Conservation (phyloP, 2,113 vertebrate species). For the Bagarius yarrelli region DNA sequence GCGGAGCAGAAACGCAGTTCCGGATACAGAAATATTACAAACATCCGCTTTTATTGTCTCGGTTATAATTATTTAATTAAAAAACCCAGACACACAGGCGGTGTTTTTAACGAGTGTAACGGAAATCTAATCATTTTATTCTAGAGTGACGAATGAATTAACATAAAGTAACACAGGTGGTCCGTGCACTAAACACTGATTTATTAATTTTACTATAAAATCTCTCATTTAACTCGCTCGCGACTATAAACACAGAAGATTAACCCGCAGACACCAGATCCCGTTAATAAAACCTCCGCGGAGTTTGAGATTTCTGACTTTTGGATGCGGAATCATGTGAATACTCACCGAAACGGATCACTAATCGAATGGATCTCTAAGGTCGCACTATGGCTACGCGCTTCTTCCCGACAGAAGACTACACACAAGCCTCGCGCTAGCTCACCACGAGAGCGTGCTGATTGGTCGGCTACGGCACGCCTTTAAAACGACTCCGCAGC, state of each 20-base stretch:
- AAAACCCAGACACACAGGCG: too few relatives aligned
- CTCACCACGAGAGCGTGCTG: slow-evolving; percentile 54
- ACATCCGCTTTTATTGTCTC: too few relatives aligned
- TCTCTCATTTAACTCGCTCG: not conserved
- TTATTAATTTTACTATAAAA: not conserved
- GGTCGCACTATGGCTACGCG: slow-evolving; percentile 40
- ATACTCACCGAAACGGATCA: slow-evolving; percentile 42
- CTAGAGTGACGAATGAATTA: not conserved
- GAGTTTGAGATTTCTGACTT: not conserved
- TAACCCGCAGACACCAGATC: not conserved
- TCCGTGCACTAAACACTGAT: not conserved
- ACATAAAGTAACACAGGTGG: not conserved
- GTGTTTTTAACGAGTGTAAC: not conserved
- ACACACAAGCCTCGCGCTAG: slow-evolving; percentile 59
- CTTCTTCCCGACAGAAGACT: slow-evolving; percentile 35
- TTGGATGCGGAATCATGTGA: not conserved
- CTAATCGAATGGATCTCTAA: not conserved
- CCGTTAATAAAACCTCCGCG: not conserved
- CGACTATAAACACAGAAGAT: not conserved
- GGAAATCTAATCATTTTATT: not conserved
- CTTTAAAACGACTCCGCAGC: slow-evolving; percentile 47
- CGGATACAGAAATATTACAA: not conserved
- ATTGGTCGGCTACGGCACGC: slow-evolving; percentile 45
- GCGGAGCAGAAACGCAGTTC: not conserved
- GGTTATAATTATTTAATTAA: too few relatives aligned